Base-by-base conservation (phyloP, 2,888 invertebrate genomes). In the Dryomyza anilis region DNA sequence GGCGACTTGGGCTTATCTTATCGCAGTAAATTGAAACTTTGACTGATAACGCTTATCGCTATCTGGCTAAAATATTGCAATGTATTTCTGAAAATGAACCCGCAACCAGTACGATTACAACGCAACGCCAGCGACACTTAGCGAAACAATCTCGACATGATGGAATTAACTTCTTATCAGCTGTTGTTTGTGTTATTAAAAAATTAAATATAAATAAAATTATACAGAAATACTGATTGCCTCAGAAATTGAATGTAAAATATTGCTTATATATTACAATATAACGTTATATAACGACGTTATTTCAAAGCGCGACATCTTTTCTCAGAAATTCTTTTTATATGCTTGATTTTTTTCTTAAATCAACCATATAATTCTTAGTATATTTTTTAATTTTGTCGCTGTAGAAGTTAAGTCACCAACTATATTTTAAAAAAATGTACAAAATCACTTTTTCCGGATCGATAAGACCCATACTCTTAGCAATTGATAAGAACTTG, bases 41-140 rank as follows among this genome's bases (percentile, higher is more conserved):
- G 63, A 64, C 63, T 64, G 63, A 64, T 64, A 57, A 56, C n/a
- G 50, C 57, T 64, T 58, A 64, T 64, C 63, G 48, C 39, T 16
- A 16, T n/a, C 10, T n/a, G n/a, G n/a, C n/a, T n/a, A n/a, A n/a
- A n/a, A n/a, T n/a, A n/a, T n/a, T n/a, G n/a, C n/a, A n/a, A n/a
- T n/a, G n/a, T n/a, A 45, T 62, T 60, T 60, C 50, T 33, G 25
- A 25, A 60, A 60, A 23, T 50, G 19, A 29, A 33, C 48, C n/a
- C 27, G 29, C 23, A 36, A 21, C 8, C 57, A 19, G 27, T 23
- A 30, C 2, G 23, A 16, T 60, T 23, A n/a, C 50, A 16, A 19
- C 16, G 30, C 14, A 36, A 16, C n/a, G n/a, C n/a, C n/a, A n/a
- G n/a, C n/a, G n/a, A n/a, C 23, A 46, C n/a, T 12, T 3, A 8